A percentile compares a stretch with the other conserved stretches of the same genome.
phyloP scores from a whole-genome alignment of 2,888 invertebrate species.

The Saturnia japonica region DNA sequence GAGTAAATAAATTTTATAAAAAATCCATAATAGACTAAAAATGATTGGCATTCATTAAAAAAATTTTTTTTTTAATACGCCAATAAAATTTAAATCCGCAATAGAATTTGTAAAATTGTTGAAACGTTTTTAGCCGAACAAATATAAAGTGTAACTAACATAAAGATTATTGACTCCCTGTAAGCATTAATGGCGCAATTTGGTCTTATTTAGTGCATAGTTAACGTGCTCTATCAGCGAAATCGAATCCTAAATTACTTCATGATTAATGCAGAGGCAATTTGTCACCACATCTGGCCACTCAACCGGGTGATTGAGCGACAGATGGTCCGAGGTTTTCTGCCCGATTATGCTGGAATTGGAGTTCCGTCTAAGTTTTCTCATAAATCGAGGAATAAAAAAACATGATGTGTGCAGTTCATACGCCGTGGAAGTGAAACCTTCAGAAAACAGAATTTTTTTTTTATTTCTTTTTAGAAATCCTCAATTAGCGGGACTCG shows the following conservation, averaged over 20 bases:
- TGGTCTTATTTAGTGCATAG: constrained; percentile 15
- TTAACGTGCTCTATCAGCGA: constrained; percentile 19
- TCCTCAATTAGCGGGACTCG: too few species aligned
- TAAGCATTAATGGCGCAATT: constrained; percentile 26
- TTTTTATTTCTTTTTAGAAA: too few species aligned
- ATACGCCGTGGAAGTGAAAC: too few species aligned
- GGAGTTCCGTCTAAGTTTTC: constrained; percentile 27
- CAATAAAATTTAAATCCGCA: too few species aligned
- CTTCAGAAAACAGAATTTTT: too few species aligned
- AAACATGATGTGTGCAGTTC: too few species aligned
- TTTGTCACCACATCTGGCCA: constrained; percentile 50
- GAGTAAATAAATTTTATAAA: too few species aligned
- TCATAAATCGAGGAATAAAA: background rate
- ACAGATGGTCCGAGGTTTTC: constrained; percentile 30
- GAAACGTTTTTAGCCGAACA: background rate
- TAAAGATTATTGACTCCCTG: constrained; percentile 21
- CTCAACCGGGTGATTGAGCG: constrained; percentile 16
- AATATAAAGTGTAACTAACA: background rate
- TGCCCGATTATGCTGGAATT: constrained; percentile 30
- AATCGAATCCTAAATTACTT: constrained; percentile 40
- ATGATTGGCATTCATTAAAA: too few species aligned
- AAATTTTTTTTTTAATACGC: too few species aligned
- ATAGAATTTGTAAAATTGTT: too few species aligned
- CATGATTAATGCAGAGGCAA: constrained; percentile 65
- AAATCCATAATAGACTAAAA: too few species aligned